Evolutionary conservation across 1,140 invertebrate genomes (phyloP).

Genomic region (Bombus confusus): DNA sequence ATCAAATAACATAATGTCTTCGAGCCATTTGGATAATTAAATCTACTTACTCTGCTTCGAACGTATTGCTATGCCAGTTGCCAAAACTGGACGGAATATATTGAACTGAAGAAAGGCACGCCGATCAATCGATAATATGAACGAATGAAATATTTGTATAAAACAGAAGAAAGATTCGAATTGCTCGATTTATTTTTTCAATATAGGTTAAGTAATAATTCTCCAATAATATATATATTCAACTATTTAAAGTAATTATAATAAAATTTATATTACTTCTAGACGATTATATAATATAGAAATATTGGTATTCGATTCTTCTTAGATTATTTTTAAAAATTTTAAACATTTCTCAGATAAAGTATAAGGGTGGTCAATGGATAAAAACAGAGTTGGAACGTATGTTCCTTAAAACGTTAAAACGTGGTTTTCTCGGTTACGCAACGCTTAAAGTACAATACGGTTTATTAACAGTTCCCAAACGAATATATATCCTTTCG

Average conservation of each 20-base stretch:
- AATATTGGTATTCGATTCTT: no score
- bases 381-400: background rate
- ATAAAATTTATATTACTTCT: no score
- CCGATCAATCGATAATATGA: conserved; percentile 1
- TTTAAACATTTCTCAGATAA: no score
- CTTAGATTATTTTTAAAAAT: no score
- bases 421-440: background rate
- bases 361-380: background rate
- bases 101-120: background rate
- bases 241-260: no score
- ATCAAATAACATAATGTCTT: background rate
- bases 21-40: conserved; percentile 29
- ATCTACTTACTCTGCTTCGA: conserved; percentile 1
- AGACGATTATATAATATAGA: no score
- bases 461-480: conserved; percentile 18
- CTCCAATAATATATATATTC: no score
- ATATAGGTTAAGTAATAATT: no score
- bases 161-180: background rate
- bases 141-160: background rate
- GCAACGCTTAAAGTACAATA: conserved; percentile 8
- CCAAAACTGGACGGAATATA: background rate
- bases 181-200: background rate
- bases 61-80: conserved; percentile 14
- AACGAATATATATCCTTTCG: background rate
- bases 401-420: background rate